Evolutionary conservation across 2,888 invertebrate genomes (phyloP).

Genomic region (Drosophila mettleri): DNA sequence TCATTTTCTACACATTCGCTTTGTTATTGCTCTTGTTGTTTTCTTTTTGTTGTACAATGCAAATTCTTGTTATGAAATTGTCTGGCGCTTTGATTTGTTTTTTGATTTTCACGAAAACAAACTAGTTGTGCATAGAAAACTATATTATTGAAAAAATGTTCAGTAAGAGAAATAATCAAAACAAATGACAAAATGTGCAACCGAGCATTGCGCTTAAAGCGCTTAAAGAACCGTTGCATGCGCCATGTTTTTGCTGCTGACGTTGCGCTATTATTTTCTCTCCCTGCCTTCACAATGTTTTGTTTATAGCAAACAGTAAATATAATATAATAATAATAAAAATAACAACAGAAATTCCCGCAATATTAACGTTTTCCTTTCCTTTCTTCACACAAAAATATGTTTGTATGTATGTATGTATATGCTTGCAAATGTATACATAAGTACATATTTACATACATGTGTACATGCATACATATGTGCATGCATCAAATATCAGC

Average conservation of each 20-base stretch:
- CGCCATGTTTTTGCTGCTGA: conserved; percentile 26
- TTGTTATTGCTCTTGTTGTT: conserved; percentile 42
- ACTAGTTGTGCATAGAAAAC: conserved; percentile 44
- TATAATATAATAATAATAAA: conserved; percentile 13
- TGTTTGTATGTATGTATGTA: neutral
- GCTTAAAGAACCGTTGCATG: conserved; percentile 21
- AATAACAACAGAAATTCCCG: conserved; percentile 27
- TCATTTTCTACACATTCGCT: conserved; percentile 60
- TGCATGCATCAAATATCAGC: conserved; percentile 22
- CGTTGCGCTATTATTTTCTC: conserved; percentile 30
- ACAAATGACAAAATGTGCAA: conserved; percentile 4
- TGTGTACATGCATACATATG: neutral
- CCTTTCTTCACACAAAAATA: neutral
- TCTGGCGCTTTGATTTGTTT: conserved; percentile 67
- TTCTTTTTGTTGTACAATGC: conserved; percentile 54
- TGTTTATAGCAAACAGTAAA: conserved; percentile 59
- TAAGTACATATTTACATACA: neutral
- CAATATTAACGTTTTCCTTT: conserved; percentile 14
- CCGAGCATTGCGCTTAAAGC: conserved; percentile 19
- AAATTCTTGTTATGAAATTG: conserved; percentile 78
- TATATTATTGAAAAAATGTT: conserved; percentile 25
- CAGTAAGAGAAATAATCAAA: conserved; percentile 20
- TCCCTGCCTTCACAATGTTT: conserved; percentile 27
- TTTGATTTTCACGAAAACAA: conserved; percentile 63
- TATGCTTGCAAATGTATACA: conserved; percentile 5